Base-by-base conservation (phyloP, 2,797 vertebrate species). In the Prunella strophiata region DNA sequence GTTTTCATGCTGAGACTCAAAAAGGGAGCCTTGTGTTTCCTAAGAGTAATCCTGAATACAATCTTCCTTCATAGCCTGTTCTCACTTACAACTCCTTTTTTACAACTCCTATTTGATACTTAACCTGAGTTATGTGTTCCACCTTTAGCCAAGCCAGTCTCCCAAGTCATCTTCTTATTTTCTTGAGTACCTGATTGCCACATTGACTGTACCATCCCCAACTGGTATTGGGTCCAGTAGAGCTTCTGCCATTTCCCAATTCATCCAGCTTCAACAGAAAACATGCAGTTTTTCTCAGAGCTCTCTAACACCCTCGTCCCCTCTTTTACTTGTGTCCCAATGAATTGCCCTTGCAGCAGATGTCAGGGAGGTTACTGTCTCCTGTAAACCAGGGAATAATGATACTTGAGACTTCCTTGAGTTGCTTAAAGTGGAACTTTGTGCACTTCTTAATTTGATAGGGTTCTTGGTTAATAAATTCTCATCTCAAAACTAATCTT, bases 241-340 rank as follows among this genome's bases (percentile, higher is more conserved):
- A 57, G 2, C 10, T 32, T 54, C 38, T 76, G 26, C 6, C 19
- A 14, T 10, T 61, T 88, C 6, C 15, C 17, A 5, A 13, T 19
- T 91, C 13, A 36, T 38, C 3, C 18, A 77, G 9, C 5, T 71
- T 61, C 51, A 75, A 32, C 10, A 26, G 32, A 6, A 45, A 77
- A 23, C 5, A 34, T 50, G 12, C 3, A 45, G 6, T 10, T 85
- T 48, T 65, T 72, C 34, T 38, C 36, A 52, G 36, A 16, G 34
- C 7, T 32, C 12, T 75, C 9, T 26, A 58, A 58, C 5, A 34
- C 3, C 2, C 3, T 9, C 11, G 29, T 8, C 4, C 7, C 1
- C 5, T 72, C 12, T 50, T 48, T 38, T 72, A 26, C 5, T 48
- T 52, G 9, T 34, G 21, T 18, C 34, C 34, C 9, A 40, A 3